phyloP scores from a whole-genome alignment of 2,888 invertebrate genomes.

The Pterostichus niger region DNA sequence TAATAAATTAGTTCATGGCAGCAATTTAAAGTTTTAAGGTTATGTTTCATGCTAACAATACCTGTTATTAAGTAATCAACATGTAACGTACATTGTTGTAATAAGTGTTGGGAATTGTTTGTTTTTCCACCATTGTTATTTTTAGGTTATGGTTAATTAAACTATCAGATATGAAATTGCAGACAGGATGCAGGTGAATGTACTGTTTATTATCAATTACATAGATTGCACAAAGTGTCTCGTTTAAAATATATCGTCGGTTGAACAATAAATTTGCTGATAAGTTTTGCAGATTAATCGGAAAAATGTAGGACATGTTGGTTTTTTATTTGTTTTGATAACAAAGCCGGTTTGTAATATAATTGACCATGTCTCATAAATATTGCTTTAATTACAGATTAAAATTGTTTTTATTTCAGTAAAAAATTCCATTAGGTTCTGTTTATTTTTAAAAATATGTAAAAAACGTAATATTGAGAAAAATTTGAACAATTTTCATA shows the following conservation, averaged over 20 bases:
- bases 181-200: constrained; percentile 2
- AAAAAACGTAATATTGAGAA: too few species aligned
- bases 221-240: constrained; percentile 3
- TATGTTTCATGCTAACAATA: neutral
- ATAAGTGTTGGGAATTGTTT: constrained; percentile 1
- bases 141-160: constrained; percentile 6
- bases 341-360: neutral
- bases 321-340: neutral
- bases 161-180: neutral
- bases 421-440: too few species aligned
- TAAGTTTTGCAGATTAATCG: neutral
- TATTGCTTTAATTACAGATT: neutral
- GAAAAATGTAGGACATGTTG: neutral
- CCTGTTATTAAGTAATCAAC: constrained; percentile 3
- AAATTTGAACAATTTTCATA: too few species aligned
- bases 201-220: constrained; percentile 17
- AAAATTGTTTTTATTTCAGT: neutral
- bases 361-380: neutral
- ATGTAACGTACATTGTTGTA: constrained; percentile 4
- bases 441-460: too few species aligned
- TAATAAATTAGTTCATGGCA: neutral
- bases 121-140: constrained; percentile 1
- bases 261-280: constrained; percentile 3
- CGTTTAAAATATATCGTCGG: neutral
- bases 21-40: neutral